A percentile compares a stretch with the other conserved stretches of the same genome.
Conservation (phyloP, 2,113 vertebrate genomes). For the Noturus placidus region DNA sequence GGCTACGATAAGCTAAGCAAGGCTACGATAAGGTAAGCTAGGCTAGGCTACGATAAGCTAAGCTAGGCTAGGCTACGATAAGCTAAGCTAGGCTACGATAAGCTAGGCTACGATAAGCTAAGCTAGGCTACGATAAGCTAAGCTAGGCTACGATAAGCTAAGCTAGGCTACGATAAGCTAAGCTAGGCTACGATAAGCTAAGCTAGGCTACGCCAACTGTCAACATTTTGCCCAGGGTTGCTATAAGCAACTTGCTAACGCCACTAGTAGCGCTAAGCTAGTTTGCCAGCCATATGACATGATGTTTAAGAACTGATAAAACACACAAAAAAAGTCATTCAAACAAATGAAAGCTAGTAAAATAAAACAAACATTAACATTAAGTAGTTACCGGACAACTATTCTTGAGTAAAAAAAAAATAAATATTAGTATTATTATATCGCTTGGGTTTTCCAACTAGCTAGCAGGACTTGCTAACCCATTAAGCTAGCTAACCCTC, state of each 20-base stretch:
- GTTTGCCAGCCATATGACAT: constrained; percentile 16
- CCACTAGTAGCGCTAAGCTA: neutral
- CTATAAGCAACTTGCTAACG: constrained; percentile 1
- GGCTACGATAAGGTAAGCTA: neutral
- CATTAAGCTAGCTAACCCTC: neutral
- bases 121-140: neutral
- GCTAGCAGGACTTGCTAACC: neutral
- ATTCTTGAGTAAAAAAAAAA: no score
- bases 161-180: neutral
- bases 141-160: no score
- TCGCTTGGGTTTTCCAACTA: neutral
- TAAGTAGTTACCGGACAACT: neutral
- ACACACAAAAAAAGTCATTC: no score
- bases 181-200: neutral
- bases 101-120: no score
- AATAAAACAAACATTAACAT: neutral
- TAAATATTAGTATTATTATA: neutral
- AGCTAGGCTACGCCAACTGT: neutral
- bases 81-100: no score
- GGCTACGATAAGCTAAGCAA: neutral
- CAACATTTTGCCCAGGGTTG: neutral
- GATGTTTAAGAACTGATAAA: neutral
- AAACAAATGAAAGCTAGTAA: neutral
- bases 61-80: no score
- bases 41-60: neutral